phyloP scores from a whole-genome alignment of 2,888 invertebrate genomes.

The Anodontia alba region DNA sequence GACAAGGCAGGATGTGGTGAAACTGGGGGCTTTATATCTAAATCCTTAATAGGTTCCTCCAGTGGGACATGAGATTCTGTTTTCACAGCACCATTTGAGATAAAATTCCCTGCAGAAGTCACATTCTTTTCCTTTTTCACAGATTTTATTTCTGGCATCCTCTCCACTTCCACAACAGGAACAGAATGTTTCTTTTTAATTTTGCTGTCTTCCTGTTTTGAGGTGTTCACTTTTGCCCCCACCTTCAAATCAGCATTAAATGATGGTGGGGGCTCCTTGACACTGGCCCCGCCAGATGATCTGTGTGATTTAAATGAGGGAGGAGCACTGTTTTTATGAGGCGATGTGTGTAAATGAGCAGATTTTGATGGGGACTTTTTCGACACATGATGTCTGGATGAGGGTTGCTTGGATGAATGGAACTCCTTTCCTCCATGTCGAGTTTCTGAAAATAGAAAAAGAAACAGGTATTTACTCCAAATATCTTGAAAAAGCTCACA shows the following conservation, averaged over 20 bases:
- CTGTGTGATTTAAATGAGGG: conserved; percentile 45
- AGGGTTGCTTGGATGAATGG: conserved; percentile 38
- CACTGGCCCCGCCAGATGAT: conserved; percentile 59
- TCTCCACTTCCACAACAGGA: conserved; percentile 83
- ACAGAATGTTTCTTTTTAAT: conserved; percentile 75
- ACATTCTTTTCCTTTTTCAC: conserved; percentile 61
- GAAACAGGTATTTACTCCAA: no score
- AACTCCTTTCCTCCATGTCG: conserved; percentile 53
- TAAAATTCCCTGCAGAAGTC: conserved; percentile 41
- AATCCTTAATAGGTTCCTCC: conserved; percentile 42
- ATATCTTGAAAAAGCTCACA: no score
- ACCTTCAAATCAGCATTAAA: conserved; percentile 65
- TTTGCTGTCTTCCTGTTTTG: conserved; percentile 31
- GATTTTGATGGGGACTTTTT: conserved; percentile 50
- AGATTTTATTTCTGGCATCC: conserved; percentile 76
- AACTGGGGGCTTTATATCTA: conserved; percentile 30
- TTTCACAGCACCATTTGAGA: conserved; percentile 50
- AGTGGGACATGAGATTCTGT: conserved; percentile 41
- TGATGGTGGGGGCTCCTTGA: conserved; percentile 75
- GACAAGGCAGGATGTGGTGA: conserved; percentile 44
- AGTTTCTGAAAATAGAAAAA: conserved; percentile 35
- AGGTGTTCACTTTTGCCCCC: conserved; percentile 64
- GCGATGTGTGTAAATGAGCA: conserved; percentile 43
- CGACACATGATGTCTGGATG: conserved; percentile 50
- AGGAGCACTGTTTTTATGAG: conserved; percentile 27